A percentile compares a stretch with the other conserved stretches of the same genome.
These are phyloP conservation scores for Aethes cnicana DNA, from an alignment of 2,888 invertebrate species.

Conservation along the genomic window DNA sequence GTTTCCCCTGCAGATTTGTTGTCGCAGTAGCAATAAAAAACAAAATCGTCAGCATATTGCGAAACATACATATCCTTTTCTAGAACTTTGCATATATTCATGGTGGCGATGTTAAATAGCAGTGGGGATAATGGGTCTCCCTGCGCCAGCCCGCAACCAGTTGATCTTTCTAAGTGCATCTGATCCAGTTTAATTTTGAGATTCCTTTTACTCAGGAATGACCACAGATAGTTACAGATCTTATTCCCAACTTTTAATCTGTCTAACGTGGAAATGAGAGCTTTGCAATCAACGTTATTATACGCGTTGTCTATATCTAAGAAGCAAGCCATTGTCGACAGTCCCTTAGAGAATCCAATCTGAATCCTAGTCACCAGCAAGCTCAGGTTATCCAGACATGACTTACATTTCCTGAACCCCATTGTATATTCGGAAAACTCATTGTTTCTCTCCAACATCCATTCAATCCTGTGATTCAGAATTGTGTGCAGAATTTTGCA, in stretches of 20 bases:
- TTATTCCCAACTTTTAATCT: conserved; percentile 31
- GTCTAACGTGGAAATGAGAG: conserved; percentile 33
- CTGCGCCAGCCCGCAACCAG: conserved; percentile 36
- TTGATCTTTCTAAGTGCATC: conserved; percentile 10
- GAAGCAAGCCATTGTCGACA: conserved; percentile 35
- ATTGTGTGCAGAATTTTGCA: too few relatives aligned
- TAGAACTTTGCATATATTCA: conserved; percentile 23
- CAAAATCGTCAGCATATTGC: conserved; percentile 40
- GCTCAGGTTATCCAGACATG: conserved; percentile 30
- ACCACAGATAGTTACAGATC: conserved; percentile 37
- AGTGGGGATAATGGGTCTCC: conserved; percentile 43
- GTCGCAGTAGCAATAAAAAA: too few relatives aligned
- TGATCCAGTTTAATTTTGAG: conserved; percentile 28
- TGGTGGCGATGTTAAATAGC: conserved; percentile 41
- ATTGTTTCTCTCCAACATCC: neutral
- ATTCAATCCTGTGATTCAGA: neutral
- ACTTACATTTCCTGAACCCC: conserved; percentile 32
- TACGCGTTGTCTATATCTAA: conserved; percentile 42
- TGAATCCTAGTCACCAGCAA: conserved; percentile 26
- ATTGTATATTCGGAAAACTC: conserved; percentile 19
- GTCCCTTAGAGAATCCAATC: conserved; percentile 33
- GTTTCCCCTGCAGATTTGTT: neutral
- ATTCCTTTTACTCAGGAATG: conserved; percentile 31
- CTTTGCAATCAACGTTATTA: conserved; percentile 37
- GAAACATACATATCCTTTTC: conserved; percentile 30